Percentiles rank a stretch among this genome's conserved stretches.
These are phyloP conservation scores for Marasmarcha lunaedactyla DNA, from an alignment of 2,888 invertebrate species.

Conservation along the genomic window DNA sequence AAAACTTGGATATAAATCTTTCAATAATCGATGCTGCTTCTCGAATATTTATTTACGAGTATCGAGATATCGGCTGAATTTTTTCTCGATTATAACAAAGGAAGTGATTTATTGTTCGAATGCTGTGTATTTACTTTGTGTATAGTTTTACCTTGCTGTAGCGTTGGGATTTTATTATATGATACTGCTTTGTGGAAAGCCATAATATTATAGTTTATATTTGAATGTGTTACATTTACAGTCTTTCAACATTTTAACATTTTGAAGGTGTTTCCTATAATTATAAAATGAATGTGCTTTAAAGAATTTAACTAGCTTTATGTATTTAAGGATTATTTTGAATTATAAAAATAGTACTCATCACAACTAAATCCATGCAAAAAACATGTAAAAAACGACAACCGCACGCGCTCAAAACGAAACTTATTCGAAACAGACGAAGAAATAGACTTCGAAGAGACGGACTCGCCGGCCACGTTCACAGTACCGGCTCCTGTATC, in stretches of 20 bases:
- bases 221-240: no score
- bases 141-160: conserved; percentile 12
- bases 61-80: conserved; percentile 38
- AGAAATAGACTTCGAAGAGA: conserved; percentile 37
- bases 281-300: no score
- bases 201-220: no score
- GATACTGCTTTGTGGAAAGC: no score
- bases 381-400: conserved; percentile 59
- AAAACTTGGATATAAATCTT: conserved; percentile 59
- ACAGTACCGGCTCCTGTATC: conserved; percentile 12
- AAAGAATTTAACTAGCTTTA: no score
- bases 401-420: conserved; percentile 38
- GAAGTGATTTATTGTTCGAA: conserved; percentile 42
- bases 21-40: conserved; percentile 52
- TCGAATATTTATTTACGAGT: conserved; percentile 13
- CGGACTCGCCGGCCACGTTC: conserved; percentile 32
- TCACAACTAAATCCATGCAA: no score
- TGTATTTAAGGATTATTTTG: no score
- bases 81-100: conserved; percentile 47
- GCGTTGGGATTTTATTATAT: not conserved
- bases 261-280: no score
- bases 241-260: no score
- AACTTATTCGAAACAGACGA: conserved; percentile 43
- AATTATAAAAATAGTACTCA: no score
- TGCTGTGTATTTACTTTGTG: conserved; percentile 7